These are phyloP conservation scores for Epinotia bilunana DNA, from an alignment of 2,888 invertebrate species.

Conservation along the genomic window DNA sequence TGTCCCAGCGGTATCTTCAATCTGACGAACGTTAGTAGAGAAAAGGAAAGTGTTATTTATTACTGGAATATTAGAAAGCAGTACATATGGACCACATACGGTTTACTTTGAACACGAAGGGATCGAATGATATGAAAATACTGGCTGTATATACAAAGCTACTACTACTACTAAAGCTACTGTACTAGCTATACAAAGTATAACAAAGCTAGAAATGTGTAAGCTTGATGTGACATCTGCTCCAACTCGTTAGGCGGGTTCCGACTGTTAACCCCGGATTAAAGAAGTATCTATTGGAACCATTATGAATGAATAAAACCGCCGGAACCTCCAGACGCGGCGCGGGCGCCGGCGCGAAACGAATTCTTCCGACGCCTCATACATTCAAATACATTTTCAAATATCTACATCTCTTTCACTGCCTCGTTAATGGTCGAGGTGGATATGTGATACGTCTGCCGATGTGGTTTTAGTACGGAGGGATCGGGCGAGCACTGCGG, in stretches of 20 bases:
- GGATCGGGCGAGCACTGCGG: slow-evolving; percentile 62
- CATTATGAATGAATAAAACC: slow-evolving; percentile 38
- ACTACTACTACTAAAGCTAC: no score
- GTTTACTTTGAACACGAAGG: no score
- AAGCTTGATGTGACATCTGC: slow-evolving; percentile 6
- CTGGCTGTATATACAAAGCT: no score
- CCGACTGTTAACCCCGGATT: slow-evolving; percentile 21
- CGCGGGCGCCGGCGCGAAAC: slow-evolving; percentile 37
- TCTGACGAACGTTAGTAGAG: no score
- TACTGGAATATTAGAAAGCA: no score
- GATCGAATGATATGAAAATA: no score
- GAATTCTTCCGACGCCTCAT: slow-evolving; percentile 28
- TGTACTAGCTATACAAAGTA: no score
- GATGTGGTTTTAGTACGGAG: slow-evolving; percentile 45
- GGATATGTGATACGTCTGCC: slow-evolving; percentile 36
- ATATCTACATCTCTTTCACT: slow-evolving; percentile 22
- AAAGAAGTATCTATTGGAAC: slow-evolving; percentile 28
- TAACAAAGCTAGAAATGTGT: slow-evolving; percentile 1
- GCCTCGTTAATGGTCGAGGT: slow-evolving; percentile 16
- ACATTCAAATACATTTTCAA: slow-evolving; percentile 15
- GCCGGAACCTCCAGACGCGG: slow-evolving; percentile 22
- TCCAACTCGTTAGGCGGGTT: slow-evolving; percentile 5
- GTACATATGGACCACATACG: no score
- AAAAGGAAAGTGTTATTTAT: no score
- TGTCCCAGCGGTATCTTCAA: no score